phyloP scores from a whole-genome alignment of 2,113 vertebrate species.

The Hemiprocne comata region DNA sequence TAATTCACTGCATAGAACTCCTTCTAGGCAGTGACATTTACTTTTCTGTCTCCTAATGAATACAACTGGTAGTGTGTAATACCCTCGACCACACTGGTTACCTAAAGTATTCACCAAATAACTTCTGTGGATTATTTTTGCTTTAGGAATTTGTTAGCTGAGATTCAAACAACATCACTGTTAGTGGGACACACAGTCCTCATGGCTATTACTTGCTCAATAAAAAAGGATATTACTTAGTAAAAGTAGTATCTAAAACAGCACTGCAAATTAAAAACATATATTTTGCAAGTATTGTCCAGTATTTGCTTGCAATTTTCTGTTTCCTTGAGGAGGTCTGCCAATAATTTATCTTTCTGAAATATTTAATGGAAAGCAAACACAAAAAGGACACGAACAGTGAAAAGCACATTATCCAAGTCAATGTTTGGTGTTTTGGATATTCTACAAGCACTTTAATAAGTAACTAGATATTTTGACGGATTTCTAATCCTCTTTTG shows the following conservation, averaged over 20 bases:
- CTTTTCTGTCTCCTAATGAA: not conserved
- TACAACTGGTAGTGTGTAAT: not conserved
- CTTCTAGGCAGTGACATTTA: not conserved
- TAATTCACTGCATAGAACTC: not conserved
- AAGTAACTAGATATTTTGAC: not conserved
- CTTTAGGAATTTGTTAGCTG: not conserved
- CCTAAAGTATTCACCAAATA: not conserved
- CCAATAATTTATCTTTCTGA: not conserved
- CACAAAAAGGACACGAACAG: not conserved
- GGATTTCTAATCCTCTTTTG: not conserved
- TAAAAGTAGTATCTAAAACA: not conserved
- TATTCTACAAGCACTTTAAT: not conserved
- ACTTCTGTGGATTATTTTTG: not conserved
- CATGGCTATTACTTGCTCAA: not conserved
- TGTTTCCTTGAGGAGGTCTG: not conserved
- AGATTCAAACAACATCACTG: not conserved
- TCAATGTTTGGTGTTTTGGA: not conserved
- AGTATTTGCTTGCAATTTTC: not conserved
- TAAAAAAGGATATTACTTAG: not conserved
- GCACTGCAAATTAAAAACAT: not conserved
- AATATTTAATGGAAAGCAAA: conserved; percentile 25
- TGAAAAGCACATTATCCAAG: not conserved
- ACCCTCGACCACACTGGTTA: not conserved
- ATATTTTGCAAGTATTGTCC: not conserved
- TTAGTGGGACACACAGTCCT: not conserved